Percentiles rank a stretch among this genome's conserved stretches.
Conservation (phyloP, 2,113 vertebrate species). For the Ovis canadensis region DNA sequence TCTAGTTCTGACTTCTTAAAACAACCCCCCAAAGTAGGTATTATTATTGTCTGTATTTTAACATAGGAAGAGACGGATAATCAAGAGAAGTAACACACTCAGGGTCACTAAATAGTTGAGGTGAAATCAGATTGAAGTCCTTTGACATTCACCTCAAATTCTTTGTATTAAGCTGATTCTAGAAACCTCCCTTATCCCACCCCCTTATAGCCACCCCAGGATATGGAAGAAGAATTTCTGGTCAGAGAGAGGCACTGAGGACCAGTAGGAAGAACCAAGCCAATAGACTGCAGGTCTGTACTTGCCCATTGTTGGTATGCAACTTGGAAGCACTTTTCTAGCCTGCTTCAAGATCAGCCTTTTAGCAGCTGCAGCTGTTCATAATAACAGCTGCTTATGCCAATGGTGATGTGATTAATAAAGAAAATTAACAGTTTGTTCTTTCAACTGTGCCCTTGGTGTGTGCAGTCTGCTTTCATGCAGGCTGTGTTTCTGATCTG, state of each 20-base stretch:
- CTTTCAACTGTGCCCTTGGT: constrained; percentile 51
- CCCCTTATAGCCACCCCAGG: background rate
- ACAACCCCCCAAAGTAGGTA: background rate
- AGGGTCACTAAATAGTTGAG: background rate
- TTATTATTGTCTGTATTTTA: background rate
- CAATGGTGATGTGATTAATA: constrained; percentile 67
- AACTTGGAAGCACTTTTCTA: constrained; percentile 30
- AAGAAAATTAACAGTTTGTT: constrained; percentile 58
- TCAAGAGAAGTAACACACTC: background rate
- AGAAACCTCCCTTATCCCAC: background rate
- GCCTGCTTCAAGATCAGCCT: constrained; percentile 62
- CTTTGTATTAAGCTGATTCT: background rate
- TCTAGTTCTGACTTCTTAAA: background rate
- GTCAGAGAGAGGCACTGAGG: background rate
- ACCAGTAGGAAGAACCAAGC: background rate
- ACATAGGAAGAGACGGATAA: background rate
- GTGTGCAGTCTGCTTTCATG: background rate
- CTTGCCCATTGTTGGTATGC: background rate
- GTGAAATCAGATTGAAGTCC: background rate
- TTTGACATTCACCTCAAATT: background rate
- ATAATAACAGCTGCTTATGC: constrained; percentile 65
- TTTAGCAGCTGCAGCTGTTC: constrained; percentile 69
- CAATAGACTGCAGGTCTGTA: background rate
- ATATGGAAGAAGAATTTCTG: background rate
- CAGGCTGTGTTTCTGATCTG: background rate